phyloP scores from a whole-genome alignment of 2,888 invertebrate species.

The Bombylius discolor region DNA sequence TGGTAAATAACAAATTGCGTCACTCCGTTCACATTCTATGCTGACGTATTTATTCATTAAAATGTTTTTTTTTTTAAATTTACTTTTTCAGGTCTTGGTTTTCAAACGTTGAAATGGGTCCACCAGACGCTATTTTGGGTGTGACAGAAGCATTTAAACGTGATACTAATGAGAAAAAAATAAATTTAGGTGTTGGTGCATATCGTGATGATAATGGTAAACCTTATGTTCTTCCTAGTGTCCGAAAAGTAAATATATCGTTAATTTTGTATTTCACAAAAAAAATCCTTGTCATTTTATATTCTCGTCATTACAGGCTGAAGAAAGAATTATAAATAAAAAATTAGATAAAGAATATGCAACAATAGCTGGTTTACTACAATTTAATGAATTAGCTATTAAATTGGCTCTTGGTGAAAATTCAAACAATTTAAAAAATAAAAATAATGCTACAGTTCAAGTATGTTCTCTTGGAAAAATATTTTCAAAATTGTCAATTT shows the following conservation, averaged over 20 bases:
- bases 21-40: too few species aligned
- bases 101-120: slow-evolving; percentile 86
- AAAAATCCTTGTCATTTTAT: slow-evolving; percentile 12
- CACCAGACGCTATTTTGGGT: slow-evolving; percentile 95
- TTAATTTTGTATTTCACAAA: neutral
- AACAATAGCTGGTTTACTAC: slow-evolving; percentile 73
- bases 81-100: slow-evolving; percentile 59
- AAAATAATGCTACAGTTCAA: slow-evolving; percentile 62
- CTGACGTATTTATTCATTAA: too few species aligned
- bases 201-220: slow-evolving; percentile 97
- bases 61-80: neutral
- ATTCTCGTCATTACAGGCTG: slow-evolving; percentile 49
- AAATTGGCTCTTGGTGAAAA: slow-evolving; percentile 77
- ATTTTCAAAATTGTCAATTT: neutral
- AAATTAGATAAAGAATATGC: slow-evolving; percentile 88
- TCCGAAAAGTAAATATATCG: slow-evolving; percentile 46
- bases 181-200: slow-evolving; percentile 92
- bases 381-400: slow-evolving; percentile 74
- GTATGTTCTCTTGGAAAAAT: slow-evolving; percentile 23
- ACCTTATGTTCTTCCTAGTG: slow-evolving; percentile 85
- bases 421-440: slow-evolving; percentile 52
- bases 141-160: slow-evolving; percentile 91
- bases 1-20: too few species aligned
- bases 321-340: slow-evolving; percentile 53
- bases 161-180: slow-evolving; percentile 83